phyloP scores from a whole-genome alignment of 2,888 invertebrate genomes.

The Seira musarum region DNA sequence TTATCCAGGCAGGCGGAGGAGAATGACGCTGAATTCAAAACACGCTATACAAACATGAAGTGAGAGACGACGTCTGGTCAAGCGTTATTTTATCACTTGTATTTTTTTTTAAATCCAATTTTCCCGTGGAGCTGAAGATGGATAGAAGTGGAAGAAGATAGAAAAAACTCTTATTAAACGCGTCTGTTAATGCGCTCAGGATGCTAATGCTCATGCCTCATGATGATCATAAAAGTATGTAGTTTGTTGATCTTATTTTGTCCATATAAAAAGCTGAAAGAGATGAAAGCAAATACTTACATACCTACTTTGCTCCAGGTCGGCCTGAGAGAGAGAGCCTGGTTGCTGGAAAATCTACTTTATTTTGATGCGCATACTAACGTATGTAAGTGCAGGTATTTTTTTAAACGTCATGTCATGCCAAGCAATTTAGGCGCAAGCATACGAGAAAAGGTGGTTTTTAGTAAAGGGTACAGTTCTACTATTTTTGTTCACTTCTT shows the following conservation, averaged over 20 bases:
- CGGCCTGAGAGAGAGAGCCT: not conserved
- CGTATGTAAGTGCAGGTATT: not conserved
- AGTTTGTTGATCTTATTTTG: not conserved
- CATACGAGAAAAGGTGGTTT: no score
- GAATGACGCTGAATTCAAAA: not conserved
- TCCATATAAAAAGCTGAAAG: not conserved
- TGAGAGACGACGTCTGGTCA: slow-evolving; percentile 23
- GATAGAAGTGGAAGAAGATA: slow-evolving; percentile 23
- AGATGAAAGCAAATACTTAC: not conserved
- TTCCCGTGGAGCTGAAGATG: not conserved
- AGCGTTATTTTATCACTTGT: slow-evolving; percentile 33
- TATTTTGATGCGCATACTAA: not conserved
- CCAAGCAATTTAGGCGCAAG: no score
- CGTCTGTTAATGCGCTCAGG: slow-evolving; percentile 38
- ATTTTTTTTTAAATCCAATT: slow-evolving; percentile 29
- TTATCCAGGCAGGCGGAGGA: no score
- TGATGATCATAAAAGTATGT: not conserved
- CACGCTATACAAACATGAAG: slow-evolving; percentile 6
- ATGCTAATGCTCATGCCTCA: slow-evolving; percentile 53
- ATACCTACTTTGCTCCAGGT: no score
- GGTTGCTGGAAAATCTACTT: not conserved
- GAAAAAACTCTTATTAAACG: not conserved
- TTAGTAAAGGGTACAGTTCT: no score
- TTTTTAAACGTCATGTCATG: not conserved
- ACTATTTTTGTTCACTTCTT: no score